These are phyloP conservation scores for Aphodius sticticus DNA, from an alignment of 2,888 invertebrate genomes.

Conservation along the genomic window DNA sequence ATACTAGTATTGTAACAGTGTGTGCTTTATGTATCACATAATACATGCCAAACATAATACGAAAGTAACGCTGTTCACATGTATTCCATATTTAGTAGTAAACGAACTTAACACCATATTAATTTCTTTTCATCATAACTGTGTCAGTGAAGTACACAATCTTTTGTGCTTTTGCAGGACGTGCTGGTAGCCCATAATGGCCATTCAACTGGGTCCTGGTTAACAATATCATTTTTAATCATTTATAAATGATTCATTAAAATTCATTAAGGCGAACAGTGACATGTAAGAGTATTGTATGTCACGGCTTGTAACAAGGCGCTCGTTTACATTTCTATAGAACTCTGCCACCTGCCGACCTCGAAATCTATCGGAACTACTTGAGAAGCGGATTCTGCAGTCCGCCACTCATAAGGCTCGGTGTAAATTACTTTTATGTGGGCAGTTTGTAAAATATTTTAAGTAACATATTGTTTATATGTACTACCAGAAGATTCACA, in stretches of 20 bases:
- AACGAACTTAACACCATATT: not conserved
- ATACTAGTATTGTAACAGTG: no score
- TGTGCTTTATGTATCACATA: no score
- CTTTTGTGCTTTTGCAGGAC: not conserved
- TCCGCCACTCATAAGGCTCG: not conserved
- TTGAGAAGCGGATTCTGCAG: not conserved
- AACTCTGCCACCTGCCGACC: conserved; percentile 4
- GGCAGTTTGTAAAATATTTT: not conserved
- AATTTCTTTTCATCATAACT: conserved; percentile 10
- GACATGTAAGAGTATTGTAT: conserved; percentile 4
- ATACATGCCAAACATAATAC: no score
- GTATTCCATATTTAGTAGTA: not conserved
- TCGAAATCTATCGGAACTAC: not conserved
- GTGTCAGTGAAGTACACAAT: not conserved
- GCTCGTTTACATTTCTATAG: not conserved
- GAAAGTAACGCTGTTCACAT: no score
- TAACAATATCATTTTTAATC: not conserved
- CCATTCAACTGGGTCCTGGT: not conserved
- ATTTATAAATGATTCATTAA: not conserved
- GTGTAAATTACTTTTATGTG: not conserved
- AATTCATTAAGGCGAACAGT: not conserved
- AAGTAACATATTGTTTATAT: not conserved
- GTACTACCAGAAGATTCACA: not conserved
- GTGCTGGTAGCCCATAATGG: not conserved
- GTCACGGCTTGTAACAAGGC: not conserved